These are phyloP conservation scores for Epicauta chinensis DNA, from an alignment of 1,140 invertebrate genomes.

Conservation along the genomic window DNA sequence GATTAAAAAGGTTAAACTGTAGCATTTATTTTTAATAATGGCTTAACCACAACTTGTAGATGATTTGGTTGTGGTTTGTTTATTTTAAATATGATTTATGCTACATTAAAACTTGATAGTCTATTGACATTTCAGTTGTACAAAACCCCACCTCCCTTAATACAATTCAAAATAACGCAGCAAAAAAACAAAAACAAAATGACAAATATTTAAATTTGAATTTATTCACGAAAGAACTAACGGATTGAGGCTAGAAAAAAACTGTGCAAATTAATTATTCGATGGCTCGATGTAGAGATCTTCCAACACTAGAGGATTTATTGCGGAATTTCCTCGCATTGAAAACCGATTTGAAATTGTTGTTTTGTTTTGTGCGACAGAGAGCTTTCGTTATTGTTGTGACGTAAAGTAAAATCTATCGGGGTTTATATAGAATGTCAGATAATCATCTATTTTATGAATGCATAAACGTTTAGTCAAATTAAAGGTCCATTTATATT, in stretches of 20 bases:
- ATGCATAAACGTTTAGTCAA: conserved; percentile 33
- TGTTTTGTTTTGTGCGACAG: too few relatives aligned
- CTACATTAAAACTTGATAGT: conserved; percentile 11
- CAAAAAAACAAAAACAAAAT: too few relatives aligned
- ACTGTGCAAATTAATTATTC: too few relatives aligned
- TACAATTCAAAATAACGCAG: too few relatives aligned
- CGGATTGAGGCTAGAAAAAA: too few relatives aligned
- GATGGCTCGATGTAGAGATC: too few relatives aligned
- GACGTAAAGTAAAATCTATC: conserved; percentile 15
- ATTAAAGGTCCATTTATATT: conserved; percentile 34
- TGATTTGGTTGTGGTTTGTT: conserved; percentile 11
- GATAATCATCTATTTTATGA: conserved; percentile 35
- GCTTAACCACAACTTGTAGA: conserved; percentile 13
- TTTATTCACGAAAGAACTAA: too few relatives aligned
- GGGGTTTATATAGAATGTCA: conserved; percentile 24
- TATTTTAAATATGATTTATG: conserved; percentile 9
- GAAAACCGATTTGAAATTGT: too few relatives aligned
- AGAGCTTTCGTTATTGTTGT: too few relatives aligned
- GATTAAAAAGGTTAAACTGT: conserved; percentile 16
- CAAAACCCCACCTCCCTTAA: background rate
- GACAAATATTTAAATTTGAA: too few relatives aligned
- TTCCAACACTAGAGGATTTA: too few relatives aligned
- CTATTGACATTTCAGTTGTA: conserved; percentile 11
- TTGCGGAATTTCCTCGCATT: too few relatives aligned
- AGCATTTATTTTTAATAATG: conserved; percentile 16